Evolutionary conservation across 2,797 vertebrate genomes (phyloP), one percentile per base, ranked within the genome.

Genomic region (Betta splendens): DNA sequence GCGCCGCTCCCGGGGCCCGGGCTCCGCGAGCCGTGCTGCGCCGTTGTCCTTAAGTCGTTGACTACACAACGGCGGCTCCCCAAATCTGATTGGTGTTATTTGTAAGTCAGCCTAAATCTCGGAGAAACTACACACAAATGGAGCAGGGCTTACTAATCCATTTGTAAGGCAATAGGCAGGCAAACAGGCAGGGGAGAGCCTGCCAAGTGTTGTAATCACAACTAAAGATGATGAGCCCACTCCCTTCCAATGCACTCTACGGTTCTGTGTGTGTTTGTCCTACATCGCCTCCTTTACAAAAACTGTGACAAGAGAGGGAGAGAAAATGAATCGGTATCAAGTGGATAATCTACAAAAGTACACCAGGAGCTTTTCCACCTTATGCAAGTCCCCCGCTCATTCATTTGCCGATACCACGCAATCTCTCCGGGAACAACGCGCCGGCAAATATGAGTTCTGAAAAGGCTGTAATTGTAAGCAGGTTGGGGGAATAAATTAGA

Each of bases 151-250:
- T 84, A 87, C 85, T 88, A 90, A 91, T 91, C 86, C 83, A 86
- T 88, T 89, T 89, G 87, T 88, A 85, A 88, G 87, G 87, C 83
- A 87, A 87, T 85, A 90, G 87, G 81, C 83, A 88, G 81, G 80
- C 83, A 83, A 87, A 87, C 82, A 90, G 79, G 80, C 85, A 84
- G 69, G 69, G 76, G 58, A 73, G 64, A 71, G 87, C 84, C 85
- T 91, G 89, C 89, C 89, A 91, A 89, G 82, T 87, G 87, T 88
- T 88, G 85, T 87, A 90, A 90, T 90, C 87, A 86, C 83, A 84
- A 85, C 83, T 89, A 84, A 88, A 89, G 84, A 89, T 86, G 87
- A 88, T 85, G 83, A 86, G 86, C 86, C 88, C 86, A 86, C 84
- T 87, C 84, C 87, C 82, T 82, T 87, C 81, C 80, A 62, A 81